Percentiles rank a stretch among this genome's conserved stretches.
phyloP scores from a whole-genome alignment of 2,888 invertebrate genomes.

The Ennomos erosarius region DNA sequence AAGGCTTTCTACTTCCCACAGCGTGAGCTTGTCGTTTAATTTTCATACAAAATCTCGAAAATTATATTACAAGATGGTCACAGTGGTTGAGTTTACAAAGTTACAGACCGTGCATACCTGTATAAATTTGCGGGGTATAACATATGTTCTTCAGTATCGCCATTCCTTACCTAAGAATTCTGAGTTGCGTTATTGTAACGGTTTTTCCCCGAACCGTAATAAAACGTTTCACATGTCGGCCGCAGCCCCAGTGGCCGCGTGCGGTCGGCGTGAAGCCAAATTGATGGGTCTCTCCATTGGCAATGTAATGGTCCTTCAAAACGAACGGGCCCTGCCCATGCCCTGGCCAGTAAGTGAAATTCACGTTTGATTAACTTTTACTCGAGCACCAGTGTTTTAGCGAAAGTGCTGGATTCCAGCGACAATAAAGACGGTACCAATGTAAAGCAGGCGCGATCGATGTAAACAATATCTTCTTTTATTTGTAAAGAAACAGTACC shows the following conservation, averaged over 20 bases:
- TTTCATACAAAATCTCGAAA: too few species aligned
- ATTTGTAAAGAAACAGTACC: slow-evolving; percentile 1
- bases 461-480: neutral
- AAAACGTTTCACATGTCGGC: slow-evolving; percentile 80
- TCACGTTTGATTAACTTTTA: slow-evolving; percentile 82
- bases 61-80: too few species aligned
- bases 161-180: slow-evolving; percentile 51
- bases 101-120: neutral
- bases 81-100: too few species aligned
- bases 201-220: slow-evolving; percentile 76
- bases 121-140: slow-evolving; percentile 2
- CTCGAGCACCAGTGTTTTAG: slow-evolving; percentile 60
- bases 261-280: slow-evolving; percentile 80
- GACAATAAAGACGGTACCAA: slow-evolving; percentile 27
- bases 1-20: too few species aligned
- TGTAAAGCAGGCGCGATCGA: slow-evolving; percentile 2
- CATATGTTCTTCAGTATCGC: slow-evolving; percentile 18
- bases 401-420: slow-evolving; percentile 46
- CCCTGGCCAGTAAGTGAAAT: slow-evolving; percentile 79
- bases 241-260: slow-evolving; percentile 70
- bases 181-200: slow-evolving; percentile 71
- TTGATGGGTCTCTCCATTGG: slow-evolving; percentile 83
- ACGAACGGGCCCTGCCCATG: slow-evolving; percentile 74
- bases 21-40: too few species aligned
- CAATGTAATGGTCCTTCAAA: slow-evolving; percentile 83